Conservation (phyloP, 2,888 invertebrate genomes). For the Marasmarcha lunaedactyla region DNA sequence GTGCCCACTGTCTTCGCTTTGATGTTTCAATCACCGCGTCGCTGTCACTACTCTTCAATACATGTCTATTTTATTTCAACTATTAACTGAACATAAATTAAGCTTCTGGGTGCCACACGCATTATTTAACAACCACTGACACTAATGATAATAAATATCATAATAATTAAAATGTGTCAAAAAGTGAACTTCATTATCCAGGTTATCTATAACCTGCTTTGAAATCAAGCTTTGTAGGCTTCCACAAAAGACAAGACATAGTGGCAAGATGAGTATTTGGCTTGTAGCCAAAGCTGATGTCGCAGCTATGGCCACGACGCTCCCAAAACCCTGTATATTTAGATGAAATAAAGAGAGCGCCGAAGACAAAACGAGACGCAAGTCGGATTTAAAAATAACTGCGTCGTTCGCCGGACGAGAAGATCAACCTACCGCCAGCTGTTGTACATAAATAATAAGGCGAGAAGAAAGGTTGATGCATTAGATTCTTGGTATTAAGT, state of each 20-base stretch:
- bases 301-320: slow-evolving; percentile 60
- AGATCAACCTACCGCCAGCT: slow-evolving; percentile 63
- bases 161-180: too few species aligned
- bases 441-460: slow-evolving; percentile 68
- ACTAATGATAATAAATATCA: too few species aligned
- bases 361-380: slow-evolving; percentile 70
- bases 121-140: too few species aligned
- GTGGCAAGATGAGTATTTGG: slow-evolving; percentile 52
- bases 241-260: slow-evolving; percentile 44
- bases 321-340: slow-evolving; percentile 71
- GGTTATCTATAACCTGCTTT: neutral
- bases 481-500: slow-evolving; percentile 5
- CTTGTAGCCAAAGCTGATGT: slow-evolving; percentile 49
- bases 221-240: slow-evolving; percentile 21
- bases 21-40: too few species aligned
- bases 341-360: slow-evolving; percentile 70
- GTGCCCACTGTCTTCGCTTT: too few species aligned
- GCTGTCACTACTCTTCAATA: too few species aligned
- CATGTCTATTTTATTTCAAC: too few species aligned
- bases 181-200: neutral
- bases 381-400: slow-evolving; percentile 69
- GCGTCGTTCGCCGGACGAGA: slow-evolving; percentile 64
- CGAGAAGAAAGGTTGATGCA: slow-evolving; percentile 51
- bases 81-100: too few species aligned
- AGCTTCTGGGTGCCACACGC: too few species aligned